Evolutionary conservation across 1,140 invertebrate genomes (phyloP), one percentile per base, ranked within the genome.

Genomic region (Zeugodacus cucurbitae): DNA sequence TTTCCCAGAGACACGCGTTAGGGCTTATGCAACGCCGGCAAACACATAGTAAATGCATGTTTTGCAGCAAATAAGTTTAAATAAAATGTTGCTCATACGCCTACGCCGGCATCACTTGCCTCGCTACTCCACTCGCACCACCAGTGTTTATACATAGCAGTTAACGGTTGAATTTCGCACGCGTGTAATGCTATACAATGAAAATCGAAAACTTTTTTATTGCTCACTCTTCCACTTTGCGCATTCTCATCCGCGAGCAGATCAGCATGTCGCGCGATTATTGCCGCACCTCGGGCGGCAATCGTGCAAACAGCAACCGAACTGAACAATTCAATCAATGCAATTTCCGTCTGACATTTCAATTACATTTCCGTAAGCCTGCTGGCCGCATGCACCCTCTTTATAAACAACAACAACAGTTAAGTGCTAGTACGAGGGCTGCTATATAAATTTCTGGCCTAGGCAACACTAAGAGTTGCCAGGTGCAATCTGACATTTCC

Each of bases 291-390:
- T 82, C 41, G 41, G 74, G 74, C 74, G 34, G 26, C 37, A 44
- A 82, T 37, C 74, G 74, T 48, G 48, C 41, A 82, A 48, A 82
- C n/a, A n/a, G 41, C 74, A 82, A 20, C 74, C 74, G 26, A 82
- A 20, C 74, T 41, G 26, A 82, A 82, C 74, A 82, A 82, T 82
- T 82, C 41, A 82, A 82, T 82, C 74, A 82, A 48, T 82, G 74
- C 74, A 82, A 82, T 82, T 82, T 82, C 74, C 74, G 74, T 82
- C 37, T 82, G 74, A 82, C 74, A 82, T 82, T 82, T 48, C 74
- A 82, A 82, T 34, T 48, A 82, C n/a, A 82, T 82, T 82, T 82
- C 74, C 74, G 20, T 82, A 14, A 41, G 26, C 74, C 74, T 8
- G 34, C 41, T 26, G 58, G n/a, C 7, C n/a, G 41, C 41, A 26